phyloP scores from a whole-genome alignment of 2,888 invertebrate species.

The Synergus itoensis region DNA sequence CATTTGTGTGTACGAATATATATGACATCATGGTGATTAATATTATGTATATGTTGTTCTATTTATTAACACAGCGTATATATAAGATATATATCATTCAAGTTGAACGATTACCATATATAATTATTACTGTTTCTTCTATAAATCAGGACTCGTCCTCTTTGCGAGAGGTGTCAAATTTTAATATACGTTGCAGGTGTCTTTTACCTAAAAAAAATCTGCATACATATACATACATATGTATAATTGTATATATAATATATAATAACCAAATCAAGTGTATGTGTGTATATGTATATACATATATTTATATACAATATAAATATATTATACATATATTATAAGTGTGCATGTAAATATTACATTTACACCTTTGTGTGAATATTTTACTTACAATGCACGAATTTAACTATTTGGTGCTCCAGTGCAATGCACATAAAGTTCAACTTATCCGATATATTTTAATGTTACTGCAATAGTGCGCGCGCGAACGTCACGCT shows the following conservation, averaged over 20 bases:
- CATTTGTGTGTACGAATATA: conserved; percentile 64
- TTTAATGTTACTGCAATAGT: conserved; percentile 55
- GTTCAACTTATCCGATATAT: conserved; percentile 58
- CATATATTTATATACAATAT: conserved; percentile 30
- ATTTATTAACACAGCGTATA: conserved; percentile 74
- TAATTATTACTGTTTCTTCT: conserved; percentile 32
- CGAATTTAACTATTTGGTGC: conserved; percentile 67
- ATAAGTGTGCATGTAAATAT: background rate
- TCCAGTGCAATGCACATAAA: conserved; percentile 74
- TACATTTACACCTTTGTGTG: conserved; percentile 7
- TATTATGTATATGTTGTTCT: conserved; percentile 76
- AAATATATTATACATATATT: conserved; percentile 16
- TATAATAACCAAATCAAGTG: conserved; percentile 13
- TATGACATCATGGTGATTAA: conserved; percentile 70
- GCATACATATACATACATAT: conserved; percentile 21
- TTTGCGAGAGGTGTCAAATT: conserved; percentile 27
- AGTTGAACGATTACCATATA: conserved; percentile 66
- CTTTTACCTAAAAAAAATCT: conserved; percentile 10
- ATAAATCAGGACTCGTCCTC: conserved; percentile 23
- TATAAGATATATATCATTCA: conserved; percentile 71
- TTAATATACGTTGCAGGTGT: conserved; percentile 32
- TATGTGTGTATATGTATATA: conserved; percentile 20
- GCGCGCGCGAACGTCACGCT: conserved; percentile 53
- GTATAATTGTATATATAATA: conserved; percentile 27
- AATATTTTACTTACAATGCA: conserved; percentile 27